Base-by-base conservation (phyloP, 64 coral and sea anemone species). In the Trachythela sp. region DNA sequence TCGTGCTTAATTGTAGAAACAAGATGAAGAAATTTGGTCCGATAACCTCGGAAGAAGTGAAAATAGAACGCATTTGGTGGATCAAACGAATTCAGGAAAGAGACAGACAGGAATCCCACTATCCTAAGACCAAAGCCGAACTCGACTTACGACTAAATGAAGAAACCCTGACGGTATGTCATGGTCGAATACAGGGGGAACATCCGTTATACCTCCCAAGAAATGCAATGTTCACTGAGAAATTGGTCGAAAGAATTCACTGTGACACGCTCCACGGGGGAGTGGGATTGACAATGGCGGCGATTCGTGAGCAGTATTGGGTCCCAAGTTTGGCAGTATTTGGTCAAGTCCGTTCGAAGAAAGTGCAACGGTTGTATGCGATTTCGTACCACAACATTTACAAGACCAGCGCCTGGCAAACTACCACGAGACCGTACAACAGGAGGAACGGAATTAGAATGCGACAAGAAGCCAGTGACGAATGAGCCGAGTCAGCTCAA, bases 61-160 rank as follows among this genome's bases (percentile, higher is more conserved):
- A 87, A 36, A 52, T 59, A 20, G 1, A 52, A 52, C 49, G 56
- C 68, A 2, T 9, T 27, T 88, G 87, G 87, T 88, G 64, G 87
- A 76, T 88, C 72, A 88, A 88, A 45, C 36, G 87, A 41, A 70
- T 88, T 56, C 87, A 88, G 43, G 4, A 51, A 67, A 8, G 39
- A 39, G 86, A 88, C 58, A 88, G 54, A 88, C 35, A 70, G 56
- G 31, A 36, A 39, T 30, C 54, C 7, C 17, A 39, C 58, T 71
- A 67, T n/a, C 31, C 54, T 40, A 56, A 88, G 31, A 88, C 70
- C 9, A 54, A 68, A 64, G 86, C 49, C 39, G 37, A 76, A 35
- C 87, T 89, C 31, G 77, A 80, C 70, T 48, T 89, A 45, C 11
- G 77, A 9, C 40, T 64, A 30, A 80, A 89, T 89, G 70, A 43